Evolutionary conservation across 2,797 vertebrate species (phyloP).

Genomic region (Trichosurus vulpecula): DNA sequence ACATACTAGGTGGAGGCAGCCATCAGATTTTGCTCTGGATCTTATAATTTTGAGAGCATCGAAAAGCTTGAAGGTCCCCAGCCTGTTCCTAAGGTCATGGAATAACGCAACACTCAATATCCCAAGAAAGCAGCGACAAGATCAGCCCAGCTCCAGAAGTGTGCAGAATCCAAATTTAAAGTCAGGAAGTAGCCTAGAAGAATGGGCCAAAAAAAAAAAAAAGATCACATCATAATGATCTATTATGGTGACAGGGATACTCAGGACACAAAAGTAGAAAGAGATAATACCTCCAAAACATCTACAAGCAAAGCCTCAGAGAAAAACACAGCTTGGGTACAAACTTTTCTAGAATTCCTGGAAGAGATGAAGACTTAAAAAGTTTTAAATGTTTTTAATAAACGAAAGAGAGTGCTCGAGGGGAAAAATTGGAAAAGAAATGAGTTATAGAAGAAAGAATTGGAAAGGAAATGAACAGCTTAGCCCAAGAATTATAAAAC

Average conservation of each 20-base stretch:
- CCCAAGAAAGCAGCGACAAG: background rate
- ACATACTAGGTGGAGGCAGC: background rate
- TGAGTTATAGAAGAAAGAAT: background rate
- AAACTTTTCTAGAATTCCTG: background rate
- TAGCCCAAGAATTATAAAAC: background rate
- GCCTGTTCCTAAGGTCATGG: background rate
- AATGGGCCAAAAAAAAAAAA: background rate
- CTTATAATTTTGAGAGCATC: background rate
- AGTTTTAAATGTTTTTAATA: background rate
- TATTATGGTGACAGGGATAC: background rate
- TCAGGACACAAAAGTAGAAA: background rate
- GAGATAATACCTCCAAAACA: background rate
- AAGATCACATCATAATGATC: background rate
- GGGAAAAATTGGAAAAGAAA: background rate
- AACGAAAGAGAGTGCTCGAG: background rate
- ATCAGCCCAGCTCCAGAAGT: background rate
- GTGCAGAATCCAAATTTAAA: background rate
- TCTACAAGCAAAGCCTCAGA: background rate
- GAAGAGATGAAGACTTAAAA: background rate
- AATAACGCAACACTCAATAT: background rate
- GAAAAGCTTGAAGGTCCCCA: background rate
- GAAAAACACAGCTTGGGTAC: background rate
- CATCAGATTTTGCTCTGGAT: background rate
- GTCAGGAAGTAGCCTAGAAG: background rate
- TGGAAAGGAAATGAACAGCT: background rate